phyloP scores from a whole-genome alignment of 1,140 invertebrate species.

The Dinoponera quadriceps region DNA sequence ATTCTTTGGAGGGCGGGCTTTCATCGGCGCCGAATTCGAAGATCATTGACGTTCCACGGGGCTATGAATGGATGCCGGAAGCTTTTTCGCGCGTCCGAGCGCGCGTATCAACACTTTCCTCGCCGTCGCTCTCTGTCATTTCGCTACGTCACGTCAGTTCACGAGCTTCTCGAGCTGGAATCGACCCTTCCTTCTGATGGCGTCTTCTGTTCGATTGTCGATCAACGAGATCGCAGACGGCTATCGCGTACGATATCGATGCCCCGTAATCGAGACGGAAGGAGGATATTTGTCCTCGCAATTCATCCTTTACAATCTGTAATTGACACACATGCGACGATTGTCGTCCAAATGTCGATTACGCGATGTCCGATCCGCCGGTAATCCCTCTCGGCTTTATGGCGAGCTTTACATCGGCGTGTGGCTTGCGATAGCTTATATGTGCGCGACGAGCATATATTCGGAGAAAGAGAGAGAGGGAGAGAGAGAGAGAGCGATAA shows the following conservation, averaged over 20 bases:
- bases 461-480: neutral
- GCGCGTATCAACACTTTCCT: neutral
- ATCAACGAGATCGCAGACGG: no score
- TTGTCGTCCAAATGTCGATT: neutral
- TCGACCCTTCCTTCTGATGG: neutral
- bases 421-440: neutral
- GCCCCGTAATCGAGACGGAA: neutral
- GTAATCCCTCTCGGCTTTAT: neutral
- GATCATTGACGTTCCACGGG: neutral
- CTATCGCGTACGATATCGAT: neutral
- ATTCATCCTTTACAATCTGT: neutral
- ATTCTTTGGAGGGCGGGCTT: neutral
- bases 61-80: neutral
- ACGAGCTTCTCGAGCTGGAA: neutral
- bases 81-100: neutral
- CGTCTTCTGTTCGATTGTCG: neutral
- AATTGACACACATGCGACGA: neutral
- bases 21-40: conserved; percentile 1
- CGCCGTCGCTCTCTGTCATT: neutral
- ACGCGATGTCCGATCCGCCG: neutral
- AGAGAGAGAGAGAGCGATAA: neutral
- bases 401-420: neutral
- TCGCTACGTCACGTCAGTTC: neutral
- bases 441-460: neutral
- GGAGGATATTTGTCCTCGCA: neutral